Conservation (phyloP, 2,888 invertebrate genomes). For the Julus scandinavius region DNA sequence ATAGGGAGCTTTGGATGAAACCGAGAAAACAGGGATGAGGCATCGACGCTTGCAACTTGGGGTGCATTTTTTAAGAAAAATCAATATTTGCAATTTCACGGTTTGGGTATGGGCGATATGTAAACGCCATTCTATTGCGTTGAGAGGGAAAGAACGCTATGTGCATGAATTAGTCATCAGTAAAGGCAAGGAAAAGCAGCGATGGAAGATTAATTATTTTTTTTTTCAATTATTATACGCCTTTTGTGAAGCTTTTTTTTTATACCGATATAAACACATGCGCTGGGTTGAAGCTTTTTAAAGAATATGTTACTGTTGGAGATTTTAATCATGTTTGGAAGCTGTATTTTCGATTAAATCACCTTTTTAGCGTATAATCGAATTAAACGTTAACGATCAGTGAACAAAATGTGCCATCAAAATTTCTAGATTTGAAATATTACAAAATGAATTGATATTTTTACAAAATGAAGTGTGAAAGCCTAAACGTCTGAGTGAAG, state of each 20-base stretch:
- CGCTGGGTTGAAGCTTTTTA: background rate
- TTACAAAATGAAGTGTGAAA: no score
- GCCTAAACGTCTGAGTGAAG: background rate
- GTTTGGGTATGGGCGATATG: slow-evolving; percentile 10
- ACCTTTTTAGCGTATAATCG: no score
- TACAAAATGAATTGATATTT: background rate
- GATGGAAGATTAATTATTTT: slow-evolving; percentile 33
- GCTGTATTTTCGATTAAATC: no score
- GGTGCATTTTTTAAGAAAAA: background rate
- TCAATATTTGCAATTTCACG: slow-evolving; percentile 39
- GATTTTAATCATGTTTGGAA: no score
- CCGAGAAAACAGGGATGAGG: background rate
- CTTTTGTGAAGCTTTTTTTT: background rate
- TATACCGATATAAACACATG: background rate
- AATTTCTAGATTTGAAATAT: no score
- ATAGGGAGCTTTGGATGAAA: background rate
- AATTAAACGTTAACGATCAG: no score
- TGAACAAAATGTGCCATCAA: no score
- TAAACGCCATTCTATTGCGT: background rate
- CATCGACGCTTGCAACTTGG: background rate
- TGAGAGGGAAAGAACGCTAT: background rate
- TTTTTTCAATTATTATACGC: background rate
- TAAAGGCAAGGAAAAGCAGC: background rate
- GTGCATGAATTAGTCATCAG: slow-evolving; percentile 37
- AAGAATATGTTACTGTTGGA: background rate